Base-by-base conservation (phyloP, 2,113 vertebrate species). In the Aspiorhynchus laticeps region DNA sequence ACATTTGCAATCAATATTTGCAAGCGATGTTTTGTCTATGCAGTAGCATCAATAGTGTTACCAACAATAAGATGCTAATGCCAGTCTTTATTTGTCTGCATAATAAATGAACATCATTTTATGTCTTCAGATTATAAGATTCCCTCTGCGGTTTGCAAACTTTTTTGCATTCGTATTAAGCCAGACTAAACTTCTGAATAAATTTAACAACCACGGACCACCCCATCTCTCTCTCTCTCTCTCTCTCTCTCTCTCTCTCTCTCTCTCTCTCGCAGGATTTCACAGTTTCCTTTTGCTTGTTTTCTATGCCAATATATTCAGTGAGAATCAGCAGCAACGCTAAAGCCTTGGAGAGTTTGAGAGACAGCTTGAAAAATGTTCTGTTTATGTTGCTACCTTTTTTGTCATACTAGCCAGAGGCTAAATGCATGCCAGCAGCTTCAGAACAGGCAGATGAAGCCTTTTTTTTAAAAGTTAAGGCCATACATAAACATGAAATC, bases 221-320 rank as follows among this genome's bases (percentile, higher is more conserved):
- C 21, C 82, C 46, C 24, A 21, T 38, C 41, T n/a, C 77, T 80
- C 48, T 33, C 26, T 28, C 38, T 56, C 76, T 28, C 28, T 56
- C 46, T 19, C 75, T 77, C 75, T 51, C 31, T 33, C 31, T 33
- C 31, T 26, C 46, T 38, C 48, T 63, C 53, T 33, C 56, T 63
- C 53, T 15, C 78, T 80, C 56, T 63, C 61, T 46, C 59, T 71
- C 82, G 0, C 48, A 19, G 82, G 79, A 87, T 83, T 82, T 51
- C 79, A 75, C 43, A 21, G 33, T 51, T 43, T 56, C 31, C 46
- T 84, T 84, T 69, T 14, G 4, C 26, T 26, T 63, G 74, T 74
- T 83, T 78, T 26, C 12, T 56, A 78, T 78, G 81, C 41, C 86
- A 84, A 77, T 43, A 69, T 84, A 53, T 84, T 87, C 86, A 78